Conservation (phyloP, 2,797 vertebrate genomes). For the Anguilla marmorata region DNA sequence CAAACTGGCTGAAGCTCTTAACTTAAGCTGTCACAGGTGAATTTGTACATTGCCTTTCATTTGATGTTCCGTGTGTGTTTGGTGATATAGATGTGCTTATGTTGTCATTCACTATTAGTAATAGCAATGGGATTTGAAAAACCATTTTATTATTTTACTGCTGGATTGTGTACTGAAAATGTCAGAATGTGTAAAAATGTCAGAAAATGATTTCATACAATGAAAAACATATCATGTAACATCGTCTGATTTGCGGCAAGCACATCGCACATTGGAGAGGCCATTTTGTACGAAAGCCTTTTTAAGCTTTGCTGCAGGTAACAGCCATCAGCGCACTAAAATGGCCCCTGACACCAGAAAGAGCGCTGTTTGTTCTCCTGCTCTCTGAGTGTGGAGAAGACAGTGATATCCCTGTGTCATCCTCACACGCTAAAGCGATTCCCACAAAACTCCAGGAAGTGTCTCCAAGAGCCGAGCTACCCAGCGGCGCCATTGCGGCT, state of each 20-base stretch:
- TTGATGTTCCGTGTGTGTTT: background rate
- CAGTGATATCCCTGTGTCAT: background rate
- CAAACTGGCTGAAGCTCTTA: background rate
- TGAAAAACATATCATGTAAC: background rate
- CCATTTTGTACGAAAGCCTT: constrained; percentile 21
- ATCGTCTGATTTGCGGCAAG: background rate
- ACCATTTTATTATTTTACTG: constrained; percentile 11
- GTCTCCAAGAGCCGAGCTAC: background rate
- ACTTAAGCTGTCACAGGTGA: constrained; percentile 1
- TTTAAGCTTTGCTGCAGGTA: background rate
- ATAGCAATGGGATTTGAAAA: background rate
- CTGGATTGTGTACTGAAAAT: background rate
- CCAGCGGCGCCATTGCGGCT: background rate
- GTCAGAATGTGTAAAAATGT: background rate
- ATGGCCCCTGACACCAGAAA: background rate
- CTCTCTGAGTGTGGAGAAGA: background rate
- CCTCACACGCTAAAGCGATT: background rate
- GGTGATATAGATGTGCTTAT: background rate
- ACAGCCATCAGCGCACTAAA: background rate
- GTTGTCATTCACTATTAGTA: background rate
- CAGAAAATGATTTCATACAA: background rate
- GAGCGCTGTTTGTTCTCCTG: background rate
- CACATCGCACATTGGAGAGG: background rate
- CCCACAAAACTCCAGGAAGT: background rate
- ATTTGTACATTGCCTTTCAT: background rate